Evolutionary conservation across 2,888 invertebrate genomes (phyloP), one percentile per base, ranked within the genome.

Genomic region (Axea sp.): DNA sequence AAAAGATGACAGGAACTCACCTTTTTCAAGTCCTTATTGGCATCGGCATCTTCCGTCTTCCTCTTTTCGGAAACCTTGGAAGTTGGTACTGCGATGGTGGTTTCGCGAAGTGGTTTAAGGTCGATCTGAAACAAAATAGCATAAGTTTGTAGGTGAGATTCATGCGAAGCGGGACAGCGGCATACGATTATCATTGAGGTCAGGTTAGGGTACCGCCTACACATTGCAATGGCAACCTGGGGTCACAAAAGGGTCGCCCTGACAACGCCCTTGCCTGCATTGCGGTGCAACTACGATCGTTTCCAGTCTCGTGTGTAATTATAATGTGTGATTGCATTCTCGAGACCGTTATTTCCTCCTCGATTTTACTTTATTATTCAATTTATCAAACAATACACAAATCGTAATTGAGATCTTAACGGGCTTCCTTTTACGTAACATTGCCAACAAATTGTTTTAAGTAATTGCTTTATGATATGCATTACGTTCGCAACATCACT

Each of bases 21-120:
- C 93, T 95, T 95, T 89, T 95, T 95, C 82, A 95, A 91, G 88
- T 95, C 95, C 87, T 95, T 95, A 85, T 93, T 93, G 78, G 93
- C 92, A 77, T 95, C 95, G 1, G 91, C 91, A 81, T 95, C 95
- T 82, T 95, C 95, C 7, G 94, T 93, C 90, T 95, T 95, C 81
- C 95, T 89, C 86, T 95, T 95, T 85, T 95, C 95, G 51, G 93
- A 92, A 78, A 87, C 81, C 78, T 87, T 87, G 35, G 85, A 82
- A 55, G 86, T 80, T 53, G 85, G 84, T 30, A 86, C 83, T 9
- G 84, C 81, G 72, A 86, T 84, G 60, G 83, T 76, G 31, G 87
- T 78, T 73, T 87, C 87, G 15, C 87, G 78, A 37, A 87, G 78
- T 3, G 87, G 87, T 73, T 87, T 87, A 39, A 87, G 72, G 62